A percentile compares a stretch with the other conserved stretches of the same genome.
phyloP scores from a whole-genome alignment of 2,888 invertebrate genomes.

The Zhuqinia jingwanae region DNA sequence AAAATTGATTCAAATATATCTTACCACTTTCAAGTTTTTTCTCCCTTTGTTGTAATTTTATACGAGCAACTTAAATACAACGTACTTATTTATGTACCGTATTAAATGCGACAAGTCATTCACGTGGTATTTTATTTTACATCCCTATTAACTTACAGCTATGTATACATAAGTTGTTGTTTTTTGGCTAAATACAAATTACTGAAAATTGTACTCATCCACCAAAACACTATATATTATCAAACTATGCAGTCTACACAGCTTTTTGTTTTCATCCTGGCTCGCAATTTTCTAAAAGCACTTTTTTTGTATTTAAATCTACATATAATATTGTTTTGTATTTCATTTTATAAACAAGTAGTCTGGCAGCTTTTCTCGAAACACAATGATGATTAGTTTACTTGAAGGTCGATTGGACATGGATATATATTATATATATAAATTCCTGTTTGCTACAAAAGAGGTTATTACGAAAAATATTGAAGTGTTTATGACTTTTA shows the following conservation, averaged over 20 bases:
- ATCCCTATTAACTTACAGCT: no score
- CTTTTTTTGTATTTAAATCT: slow-evolving; percentile 29
- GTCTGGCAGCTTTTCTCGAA: neutral
- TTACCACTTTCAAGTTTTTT: no score
- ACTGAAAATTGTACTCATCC: slow-evolving; percentile 36
- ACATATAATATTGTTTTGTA: neutral
- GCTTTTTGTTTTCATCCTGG: slow-evolving; percentile 52
- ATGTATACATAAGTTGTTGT: no score
- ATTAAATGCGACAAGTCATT: neutral
- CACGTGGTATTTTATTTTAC: neutral
- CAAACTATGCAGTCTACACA: slow-evolving; percentile 44
- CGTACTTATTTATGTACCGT: neutral
- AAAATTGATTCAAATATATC: no score
- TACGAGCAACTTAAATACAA: neutral
- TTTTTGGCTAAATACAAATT: slow-evolving; percentile 27
- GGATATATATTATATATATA: neutral
- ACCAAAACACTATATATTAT: neutral
- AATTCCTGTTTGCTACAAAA: neutral
- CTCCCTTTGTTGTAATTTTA: no score
- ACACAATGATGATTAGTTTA: neutral
- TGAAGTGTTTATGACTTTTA: neutral
- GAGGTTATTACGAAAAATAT: slow-evolving; percentile 14
- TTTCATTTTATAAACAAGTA: neutral
- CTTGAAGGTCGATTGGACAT: slow-evolving; percentile 20
- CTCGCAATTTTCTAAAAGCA: slow-evolving; percentile 56